Percentiles rank a stretch among this genome's conserved stretches.
Evolutionary conservation across 2,797 vertebrate species (phyloP).

Genomic region (Sebastes oblongus): DNA sequence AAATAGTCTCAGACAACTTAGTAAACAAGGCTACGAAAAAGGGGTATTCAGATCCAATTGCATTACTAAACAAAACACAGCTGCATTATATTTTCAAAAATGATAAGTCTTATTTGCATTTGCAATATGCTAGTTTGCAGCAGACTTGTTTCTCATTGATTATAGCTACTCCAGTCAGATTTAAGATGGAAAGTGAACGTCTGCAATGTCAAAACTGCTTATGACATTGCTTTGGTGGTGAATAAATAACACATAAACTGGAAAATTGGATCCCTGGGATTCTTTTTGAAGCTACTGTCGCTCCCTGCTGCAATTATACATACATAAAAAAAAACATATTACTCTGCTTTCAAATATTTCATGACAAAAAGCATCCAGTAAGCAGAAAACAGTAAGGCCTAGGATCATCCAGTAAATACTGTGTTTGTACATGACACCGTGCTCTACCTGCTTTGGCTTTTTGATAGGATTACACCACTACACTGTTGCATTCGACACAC

Average conservation of each 20-base stretch:
- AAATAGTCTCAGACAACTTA: not conserved
- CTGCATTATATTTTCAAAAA: conserved; percentile 9
- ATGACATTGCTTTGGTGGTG: not conserved
- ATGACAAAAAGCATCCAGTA: not conserved
- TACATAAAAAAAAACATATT: not conserved
- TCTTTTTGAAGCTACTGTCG: not conserved
- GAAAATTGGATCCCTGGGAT: conserved; percentile 12
- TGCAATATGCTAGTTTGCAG: conserved; percentile 29
- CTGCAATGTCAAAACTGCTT: conserved; percentile 5
- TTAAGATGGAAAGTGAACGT: conserved; percentile 1
- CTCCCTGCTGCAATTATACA: not conserved
- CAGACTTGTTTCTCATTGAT: conserved; percentile 10
- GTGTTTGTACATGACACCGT: conserved; percentile 21
- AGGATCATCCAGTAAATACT: conserved; percentile 37
- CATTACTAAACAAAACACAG: not conserved
- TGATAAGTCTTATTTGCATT: conserved; percentile 10
- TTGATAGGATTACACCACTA: conserved; percentile 61
- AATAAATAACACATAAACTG: conserved; percentile 35
- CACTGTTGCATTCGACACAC: conserved; percentile 52
- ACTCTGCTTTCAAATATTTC: not conserved
- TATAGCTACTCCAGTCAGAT: conserved; percentile 6
- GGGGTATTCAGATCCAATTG: not conserved
- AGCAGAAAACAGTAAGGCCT: conserved; percentile 7
- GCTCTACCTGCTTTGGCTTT: conserved; percentile 54
- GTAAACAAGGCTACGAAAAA: not conserved